These are phyloP conservation scores for Megalurothrips usitatus DNA, from an alignment of 2,888 invertebrate genomes.

Conservation along the genomic window DNA sequence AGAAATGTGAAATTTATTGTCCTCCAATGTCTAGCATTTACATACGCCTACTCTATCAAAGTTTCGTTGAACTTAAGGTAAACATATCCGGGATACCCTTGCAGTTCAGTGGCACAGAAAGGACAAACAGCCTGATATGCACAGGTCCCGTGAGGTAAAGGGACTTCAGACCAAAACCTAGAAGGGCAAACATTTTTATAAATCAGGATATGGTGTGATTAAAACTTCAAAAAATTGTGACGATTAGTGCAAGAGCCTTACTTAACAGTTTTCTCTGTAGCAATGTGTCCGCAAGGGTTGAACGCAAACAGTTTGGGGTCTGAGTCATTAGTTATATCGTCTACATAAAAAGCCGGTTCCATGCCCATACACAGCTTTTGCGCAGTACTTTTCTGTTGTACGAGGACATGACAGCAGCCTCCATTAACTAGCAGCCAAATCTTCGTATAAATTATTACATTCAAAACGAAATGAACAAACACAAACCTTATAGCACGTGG, in stretches of 20 bases:
- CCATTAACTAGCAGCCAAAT: conserved; percentile 10
- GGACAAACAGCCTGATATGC: conserved; percentile 98
- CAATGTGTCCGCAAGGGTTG: conserved; percentile 99
- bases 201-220: conserved; percentile 49
- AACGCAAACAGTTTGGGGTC: conserved; percentile 94
- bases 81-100: conserved; percentile 87
- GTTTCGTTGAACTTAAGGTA: conserved; percentile 94
- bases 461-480: conserved; percentile 16
- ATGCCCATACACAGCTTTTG: conserved; percentile 95
- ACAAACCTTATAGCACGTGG: conserved; percentile 27
- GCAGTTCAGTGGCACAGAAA: conserved; percentile 93
- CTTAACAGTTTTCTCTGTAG: conserved; percentile 96
- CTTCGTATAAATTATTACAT: not conserved
- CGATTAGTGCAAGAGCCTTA: conserved; percentile 50
- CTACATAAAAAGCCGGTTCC: conserved; percentile 96
- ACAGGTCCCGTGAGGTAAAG: conserved; percentile 97
- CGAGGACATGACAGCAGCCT: conserved; percentile 32
- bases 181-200: conserved; percentile 28
- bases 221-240: conserved; percentile 35
- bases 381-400: conserved; percentile 2
- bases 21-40: conserved; percentile 68
- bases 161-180: conserved; percentile 96
- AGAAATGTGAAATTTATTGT: not conserved
- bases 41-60: not conserved
- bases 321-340: conserved; percentile 56